Percentiles rank a stretch among this genome's conserved stretches.
Evolutionary conservation across 2,888 invertebrate species (phyloP).

Genomic region (Digitonthophagus gazella): DNA sequence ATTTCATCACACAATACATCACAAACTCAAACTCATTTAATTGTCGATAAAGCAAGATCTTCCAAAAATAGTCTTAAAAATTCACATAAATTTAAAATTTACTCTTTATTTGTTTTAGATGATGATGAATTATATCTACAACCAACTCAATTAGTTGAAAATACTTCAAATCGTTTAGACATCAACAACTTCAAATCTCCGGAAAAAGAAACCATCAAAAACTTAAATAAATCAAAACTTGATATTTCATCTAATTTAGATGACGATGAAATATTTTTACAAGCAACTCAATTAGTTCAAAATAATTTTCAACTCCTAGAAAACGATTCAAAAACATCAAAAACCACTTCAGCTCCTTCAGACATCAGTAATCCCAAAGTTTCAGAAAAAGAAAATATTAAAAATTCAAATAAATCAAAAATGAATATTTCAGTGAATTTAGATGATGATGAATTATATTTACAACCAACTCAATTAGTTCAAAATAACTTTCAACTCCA

Average conservation of each 20-base stretch:
- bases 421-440: background rate
- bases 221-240: background rate
- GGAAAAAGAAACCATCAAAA: background rate
- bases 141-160: conserved; percentile 4
- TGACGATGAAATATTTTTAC: conserved; percentile 25
- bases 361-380: background rate
- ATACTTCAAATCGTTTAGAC: no score
- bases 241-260: conserved; percentile 1
- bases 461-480: conserved; percentile 28
- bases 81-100: background rate
- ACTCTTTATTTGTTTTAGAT: background rate
- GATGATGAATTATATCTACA: conserved; percentile 19
- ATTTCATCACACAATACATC: background rate
- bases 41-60: background rate
- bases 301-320: background rate
- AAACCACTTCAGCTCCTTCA: no score
- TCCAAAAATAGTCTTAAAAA: background rate
- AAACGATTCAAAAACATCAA: background rate
- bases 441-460: conserved; percentile 24
- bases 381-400: background rate
- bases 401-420: background rate
- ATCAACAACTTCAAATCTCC: background rate
- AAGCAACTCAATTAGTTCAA: conserved; percentile 27
- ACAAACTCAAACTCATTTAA: no score
- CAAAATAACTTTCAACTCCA: background rate